Conservation (phyloP, 2,888 invertebrate species). For the Thumatha senex region DNA sequence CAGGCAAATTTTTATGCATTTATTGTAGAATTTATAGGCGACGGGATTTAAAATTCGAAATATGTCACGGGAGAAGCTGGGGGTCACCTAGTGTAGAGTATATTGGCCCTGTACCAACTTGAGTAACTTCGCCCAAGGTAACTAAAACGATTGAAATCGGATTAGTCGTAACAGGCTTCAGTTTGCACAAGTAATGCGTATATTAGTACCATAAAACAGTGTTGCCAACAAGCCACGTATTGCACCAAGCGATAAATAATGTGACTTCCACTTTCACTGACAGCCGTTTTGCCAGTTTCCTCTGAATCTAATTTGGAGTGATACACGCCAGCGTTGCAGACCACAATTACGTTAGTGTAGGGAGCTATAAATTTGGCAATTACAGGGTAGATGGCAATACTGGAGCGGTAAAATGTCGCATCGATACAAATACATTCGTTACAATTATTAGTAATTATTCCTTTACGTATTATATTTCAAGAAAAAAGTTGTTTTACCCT, state of each 20-base stretch:
- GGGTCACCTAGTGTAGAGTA: too few species aligned
- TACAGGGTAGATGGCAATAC: slow-evolving; percentile 70
- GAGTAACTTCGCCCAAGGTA: too few species aligned
- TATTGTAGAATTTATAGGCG: too few species aligned
- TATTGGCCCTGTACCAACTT: too few species aligned
- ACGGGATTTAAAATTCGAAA: too few species aligned
- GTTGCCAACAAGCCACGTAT: slow-evolving; percentile 27
- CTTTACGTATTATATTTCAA: not conserved
- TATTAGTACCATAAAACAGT: slow-evolving; percentile 33
- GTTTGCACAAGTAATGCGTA: slow-evolving; percentile 7
- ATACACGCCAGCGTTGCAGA: slow-evolving; percentile 68
- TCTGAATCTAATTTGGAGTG: slow-evolving; percentile 79
- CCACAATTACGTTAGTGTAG: slow-evolving; percentile 79
- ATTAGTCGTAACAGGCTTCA: too few species aligned
- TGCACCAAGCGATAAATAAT: slow-evolving; percentile 48
- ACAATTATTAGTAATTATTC: not conserved
- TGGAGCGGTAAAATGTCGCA: slow-evolving; percentile 61
- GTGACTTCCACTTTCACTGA: slow-evolving; percentile 52
- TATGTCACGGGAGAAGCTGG: too few species aligned
- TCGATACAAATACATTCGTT: not conserved
- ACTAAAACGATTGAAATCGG: too few species aligned
- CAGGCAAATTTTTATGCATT: too few species aligned
- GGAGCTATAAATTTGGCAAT: slow-evolving; percentile 80
- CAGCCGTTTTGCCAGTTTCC: slow-evolving; percentile 61
- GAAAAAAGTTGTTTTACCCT: not conserved